phyloP scores from a whole-genome alignment of 2,888 invertebrate genomes.

The Bedellia somnulentella region DNA sequence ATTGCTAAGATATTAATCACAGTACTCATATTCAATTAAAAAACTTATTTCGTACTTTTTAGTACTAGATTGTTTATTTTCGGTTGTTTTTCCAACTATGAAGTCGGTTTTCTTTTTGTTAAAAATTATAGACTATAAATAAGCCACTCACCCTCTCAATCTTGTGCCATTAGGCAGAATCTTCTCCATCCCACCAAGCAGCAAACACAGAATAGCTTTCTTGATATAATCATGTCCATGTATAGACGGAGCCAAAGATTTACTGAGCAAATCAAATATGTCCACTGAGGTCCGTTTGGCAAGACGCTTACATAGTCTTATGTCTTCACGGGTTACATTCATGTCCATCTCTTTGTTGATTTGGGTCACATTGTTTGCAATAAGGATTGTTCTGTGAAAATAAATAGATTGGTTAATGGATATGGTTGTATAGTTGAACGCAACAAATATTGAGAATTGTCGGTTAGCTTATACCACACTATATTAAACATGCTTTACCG shows the following conservation, averaged over 20 bases:
- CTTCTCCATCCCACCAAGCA: constrained; percentile 96
- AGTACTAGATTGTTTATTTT: no score
- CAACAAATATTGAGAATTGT: no score
- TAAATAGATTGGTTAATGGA: constrained; percentile 19
- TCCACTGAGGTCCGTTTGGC: constrained; percentile 71
- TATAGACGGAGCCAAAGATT: constrained; percentile 96
- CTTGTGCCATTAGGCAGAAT: constrained; percentile 88
- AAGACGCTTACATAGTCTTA: constrained; percentile 83
- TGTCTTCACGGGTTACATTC: constrained; percentile 81
- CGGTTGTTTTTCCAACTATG: no score
- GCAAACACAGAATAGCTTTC: constrained; percentile 90
- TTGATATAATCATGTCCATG: constrained; percentile 97
- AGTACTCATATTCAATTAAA: no score
- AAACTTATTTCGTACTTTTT: no score
- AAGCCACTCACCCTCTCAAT: constrained; percentile 81
- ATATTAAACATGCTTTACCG: no score
- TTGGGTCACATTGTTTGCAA: constrained; percentile 90
- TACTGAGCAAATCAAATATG: constrained; percentile 86
- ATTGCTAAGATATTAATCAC: no score
- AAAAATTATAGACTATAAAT: constrained; percentile 1
- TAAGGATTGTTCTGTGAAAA: constrained; percentile 85
- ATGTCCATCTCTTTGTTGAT: constrained; percentile 85
- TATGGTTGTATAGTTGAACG: no score
- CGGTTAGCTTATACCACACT: no score
- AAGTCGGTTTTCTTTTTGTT: background rate